phyloP scores from a whole-genome alignment of 2,888 invertebrate species.

The Automeris io region DNA sequence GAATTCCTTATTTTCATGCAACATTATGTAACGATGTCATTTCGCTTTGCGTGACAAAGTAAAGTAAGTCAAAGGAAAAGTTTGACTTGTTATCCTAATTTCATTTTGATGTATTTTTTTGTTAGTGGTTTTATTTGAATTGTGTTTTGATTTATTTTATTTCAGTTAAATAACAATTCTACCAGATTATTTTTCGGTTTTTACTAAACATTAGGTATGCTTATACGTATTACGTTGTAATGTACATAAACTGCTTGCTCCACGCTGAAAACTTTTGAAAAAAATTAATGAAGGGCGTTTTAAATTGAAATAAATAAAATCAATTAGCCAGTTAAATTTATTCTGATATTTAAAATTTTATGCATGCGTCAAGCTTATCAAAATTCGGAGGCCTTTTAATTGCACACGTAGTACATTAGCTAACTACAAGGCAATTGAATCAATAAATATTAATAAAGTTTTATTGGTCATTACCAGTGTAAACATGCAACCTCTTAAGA shows the following conservation, averaged over 20 bases:
- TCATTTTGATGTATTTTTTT: conserved; percentile 55
- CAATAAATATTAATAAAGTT: conserved; percentile 1
- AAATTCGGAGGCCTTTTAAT: neutral
- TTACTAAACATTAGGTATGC: neutral
- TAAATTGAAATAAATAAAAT: neutral
- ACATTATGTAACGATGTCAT: conserved; percentile 53
- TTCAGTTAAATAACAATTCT: conserved; percentile 6
- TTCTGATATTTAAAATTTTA: too few species aligned
- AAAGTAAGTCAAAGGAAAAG: conserved; percentile 60
- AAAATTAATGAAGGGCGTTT: neutral
- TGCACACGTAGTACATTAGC: neutral
- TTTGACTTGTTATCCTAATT: conserved; percentile 66
- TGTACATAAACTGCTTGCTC: too few species aligned
- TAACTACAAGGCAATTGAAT: neutral
- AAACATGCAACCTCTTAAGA: neutral
- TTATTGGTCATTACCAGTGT: conserved; percentile 1
- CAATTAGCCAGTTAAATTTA: too few species aligned
- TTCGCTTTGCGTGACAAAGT: conserved; percentile 54
- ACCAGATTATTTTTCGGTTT: neutral
- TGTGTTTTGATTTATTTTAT: conserved; percentile 46
- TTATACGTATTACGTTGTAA: too few species aligned
- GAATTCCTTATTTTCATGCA: conserved; percentile 31
- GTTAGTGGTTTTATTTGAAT: conserved; percentile 51
- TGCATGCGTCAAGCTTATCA: neutral
- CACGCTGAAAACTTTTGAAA: too few species aligned